These are phyloP conservation scores for Orchesella flavescens DNA, from an alignment of 2,888 invertebrate species.

Conservation along the genomic window DNA sequence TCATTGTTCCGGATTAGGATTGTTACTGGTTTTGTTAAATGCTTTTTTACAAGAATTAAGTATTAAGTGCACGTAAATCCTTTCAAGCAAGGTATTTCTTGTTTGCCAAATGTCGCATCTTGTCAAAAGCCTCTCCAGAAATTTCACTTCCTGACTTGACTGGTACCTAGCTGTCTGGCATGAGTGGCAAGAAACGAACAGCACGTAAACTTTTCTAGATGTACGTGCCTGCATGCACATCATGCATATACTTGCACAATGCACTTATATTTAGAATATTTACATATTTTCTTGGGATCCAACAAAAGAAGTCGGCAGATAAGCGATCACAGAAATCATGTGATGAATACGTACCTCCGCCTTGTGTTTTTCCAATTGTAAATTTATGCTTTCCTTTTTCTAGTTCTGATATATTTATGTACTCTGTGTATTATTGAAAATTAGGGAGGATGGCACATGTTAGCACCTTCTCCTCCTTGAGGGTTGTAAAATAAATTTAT, in stretches of 20 bases:
- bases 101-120: slow-evolving; percentile 35
- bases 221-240: too few species aligned
- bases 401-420: background rate
- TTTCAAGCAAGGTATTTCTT: background rate
- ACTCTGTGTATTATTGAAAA: background rate
- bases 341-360: background rate
- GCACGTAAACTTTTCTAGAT: background rate
- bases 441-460: background rate
- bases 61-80: background rate
- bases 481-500: slow-evolving; percentile 49
- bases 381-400: background rate
- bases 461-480: slow-evolving; percentile 24
- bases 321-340: background rate
- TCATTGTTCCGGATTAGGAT: slow-evolving; percentile 25
- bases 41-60: background rate
- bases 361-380: background rate
- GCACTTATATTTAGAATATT: background rate
- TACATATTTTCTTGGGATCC: background rate
- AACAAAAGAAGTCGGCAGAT: background rate
- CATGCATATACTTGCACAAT: too few species aligned
- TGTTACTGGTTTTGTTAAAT: background rate
- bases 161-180: slow-evolving; percentile 45
- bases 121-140: background rate
- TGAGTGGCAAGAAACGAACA: background rate
- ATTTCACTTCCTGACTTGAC: slow-evolving; percentile 15